Conservation (phyloP, 2,797 vertebrate species). For the Gambusia yucatana region DNA sequence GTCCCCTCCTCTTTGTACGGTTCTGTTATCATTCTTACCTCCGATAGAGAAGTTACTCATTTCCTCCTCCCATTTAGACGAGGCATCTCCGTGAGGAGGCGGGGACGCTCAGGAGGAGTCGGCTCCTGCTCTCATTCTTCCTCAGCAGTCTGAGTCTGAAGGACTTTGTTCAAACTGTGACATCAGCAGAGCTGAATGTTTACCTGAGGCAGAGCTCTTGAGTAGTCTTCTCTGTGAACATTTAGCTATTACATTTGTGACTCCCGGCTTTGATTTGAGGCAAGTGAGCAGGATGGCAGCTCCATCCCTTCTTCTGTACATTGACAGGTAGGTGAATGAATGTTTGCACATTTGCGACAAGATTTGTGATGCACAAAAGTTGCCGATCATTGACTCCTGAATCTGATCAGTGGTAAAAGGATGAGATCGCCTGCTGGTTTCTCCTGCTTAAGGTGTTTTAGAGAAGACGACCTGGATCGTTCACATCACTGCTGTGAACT, state of each 20-base stretch:
- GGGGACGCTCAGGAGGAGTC: slow-evolving; percentile 16
- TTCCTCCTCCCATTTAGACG: slow-evolving; percentile 42
- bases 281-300: slow-evolving; percentile 60
- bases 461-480: not conserved
- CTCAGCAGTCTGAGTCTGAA: not conserved
- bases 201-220: slow-evolving; percentile 8
- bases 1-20: not conserved
- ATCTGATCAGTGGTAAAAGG: not conserved
- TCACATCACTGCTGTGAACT: not conserved
- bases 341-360: not conserved
- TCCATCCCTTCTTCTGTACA: slow-evolving; percentile 69
- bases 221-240: not conserved
- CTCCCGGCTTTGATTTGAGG: not conserved
- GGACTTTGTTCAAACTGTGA: slow-evolving; percentile 6
- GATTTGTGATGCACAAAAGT: not conserved
- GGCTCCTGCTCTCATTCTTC: slow-evolving; percentile 30
- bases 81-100: slow-evolving; percentile 28
- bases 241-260: not conserved
- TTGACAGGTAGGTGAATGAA: slow-evolving; percentile 65
- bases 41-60: slow-evolving; percentile 46
- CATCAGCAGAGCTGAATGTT: not conserved
- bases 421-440: not conserved
- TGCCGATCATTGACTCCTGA: not conserved
- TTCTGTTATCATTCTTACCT: slow-evolving; percentile 16
- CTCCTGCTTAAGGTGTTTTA: not conserved